Percentiles rank a stretch among this genome's conserved stretches.
These are phyloP conservation scores for Lithodes maja DNA, from an alignment of 2,888 invertebrate genomes.

Conservation along the genomic window DNA sequence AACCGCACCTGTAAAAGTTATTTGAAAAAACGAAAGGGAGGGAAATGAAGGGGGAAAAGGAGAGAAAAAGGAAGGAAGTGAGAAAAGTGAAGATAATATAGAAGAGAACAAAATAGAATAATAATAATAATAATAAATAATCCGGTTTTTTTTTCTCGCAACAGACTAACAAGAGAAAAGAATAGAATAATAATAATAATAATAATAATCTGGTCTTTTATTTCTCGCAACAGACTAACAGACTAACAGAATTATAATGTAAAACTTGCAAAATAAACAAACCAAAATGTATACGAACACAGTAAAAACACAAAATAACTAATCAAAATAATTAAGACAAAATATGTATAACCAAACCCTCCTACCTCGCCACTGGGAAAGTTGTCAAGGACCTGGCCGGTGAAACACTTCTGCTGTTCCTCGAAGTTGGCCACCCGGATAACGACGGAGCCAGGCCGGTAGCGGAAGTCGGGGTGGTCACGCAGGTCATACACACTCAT, in stretches of 20 bases:
- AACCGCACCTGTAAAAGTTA: no score
- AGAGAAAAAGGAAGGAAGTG: no score
- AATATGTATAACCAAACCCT: background rate
- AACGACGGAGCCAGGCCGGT: conserved; percentile 93
- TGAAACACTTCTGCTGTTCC: conserved; percentile 79
- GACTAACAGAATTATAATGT: background rate
- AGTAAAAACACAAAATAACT: no score
- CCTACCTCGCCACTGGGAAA: conserved; percentile 83
- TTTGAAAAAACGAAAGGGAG: no score
- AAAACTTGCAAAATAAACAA: no score
- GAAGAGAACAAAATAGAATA: no score
- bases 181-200: no score
- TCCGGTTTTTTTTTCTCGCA: no score
- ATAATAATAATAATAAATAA: no score
- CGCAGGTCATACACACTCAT: conserved; percentile 96
- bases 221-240: background rate
- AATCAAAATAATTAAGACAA: background rate
- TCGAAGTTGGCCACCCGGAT: conserved; percentile 83
- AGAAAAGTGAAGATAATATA: no score
- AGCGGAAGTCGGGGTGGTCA: conserved; percentile 95
- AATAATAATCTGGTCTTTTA: background rate
- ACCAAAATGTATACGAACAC: no score
- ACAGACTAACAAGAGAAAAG: background rate
- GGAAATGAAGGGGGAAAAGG: no score
- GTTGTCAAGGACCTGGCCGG: conserved; percentile 92